These are phyloP conservation scores for Diuraphis noxia DNA, from an alignment of 1,140 invertebrate species.

Conservation along the genomic window DNA sequence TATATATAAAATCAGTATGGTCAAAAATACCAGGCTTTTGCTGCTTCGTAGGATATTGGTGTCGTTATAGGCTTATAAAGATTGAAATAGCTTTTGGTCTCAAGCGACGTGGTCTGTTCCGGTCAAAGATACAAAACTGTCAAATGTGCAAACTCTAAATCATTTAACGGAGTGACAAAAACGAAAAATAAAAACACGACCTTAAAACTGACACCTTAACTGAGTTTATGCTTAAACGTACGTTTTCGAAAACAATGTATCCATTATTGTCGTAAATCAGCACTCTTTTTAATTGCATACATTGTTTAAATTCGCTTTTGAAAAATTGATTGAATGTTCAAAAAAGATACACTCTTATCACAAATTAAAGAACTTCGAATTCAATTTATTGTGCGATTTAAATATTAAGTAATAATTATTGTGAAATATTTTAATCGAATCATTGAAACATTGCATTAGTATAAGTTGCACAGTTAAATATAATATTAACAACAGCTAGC, in stretches of 20 bases:
- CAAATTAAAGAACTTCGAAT: background rate
- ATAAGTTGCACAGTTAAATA: background rate
- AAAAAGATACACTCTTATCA: background rate
- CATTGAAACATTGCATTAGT: background rate
- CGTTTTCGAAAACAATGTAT: background rate
- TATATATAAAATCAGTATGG: background rate
- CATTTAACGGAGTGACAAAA: background rate
- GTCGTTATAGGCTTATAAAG: constrained; percentile 13
- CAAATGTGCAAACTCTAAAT: background rate
- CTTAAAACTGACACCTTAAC: background rate
- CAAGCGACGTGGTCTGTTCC: background rate
- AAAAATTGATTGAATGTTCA: background rate
- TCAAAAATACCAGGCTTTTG: background rate
- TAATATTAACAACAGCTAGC: background rate
- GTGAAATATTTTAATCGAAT: background rate
- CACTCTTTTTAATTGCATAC: background rate
- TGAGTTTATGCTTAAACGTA: background rate
- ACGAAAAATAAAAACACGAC: background rate
- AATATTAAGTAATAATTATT: background rate
- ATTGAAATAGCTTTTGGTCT: constrained; percentile 10
- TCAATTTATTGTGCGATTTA: background rate
- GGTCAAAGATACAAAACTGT: background rate
- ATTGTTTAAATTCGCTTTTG: background rate
- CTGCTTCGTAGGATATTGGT: background rate
- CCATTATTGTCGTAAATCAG: background rate